Base-by-base conservation (phyloP, 53 echinoderm and acorn worm genomes). In the Apostichopus leukothele region DNA sequence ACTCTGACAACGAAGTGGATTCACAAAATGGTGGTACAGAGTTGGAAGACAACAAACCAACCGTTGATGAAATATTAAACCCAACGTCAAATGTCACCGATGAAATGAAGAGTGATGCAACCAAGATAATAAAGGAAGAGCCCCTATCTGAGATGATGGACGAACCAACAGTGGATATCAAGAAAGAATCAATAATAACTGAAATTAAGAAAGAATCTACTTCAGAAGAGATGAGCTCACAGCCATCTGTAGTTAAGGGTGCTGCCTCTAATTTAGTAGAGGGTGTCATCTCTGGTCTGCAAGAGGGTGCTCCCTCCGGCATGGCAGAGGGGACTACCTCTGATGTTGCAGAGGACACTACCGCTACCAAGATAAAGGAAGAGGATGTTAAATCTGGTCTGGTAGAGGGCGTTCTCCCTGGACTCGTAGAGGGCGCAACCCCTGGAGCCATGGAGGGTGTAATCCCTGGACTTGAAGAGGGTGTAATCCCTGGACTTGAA, bases 61-160 rank as follows among this genome's bases (percentile, higher is more conserved):
- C 67, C 60, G 78, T 89, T 50, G 92, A 86, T 39, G 89, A 73
- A 39, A 63, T 63, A 51, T 18, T 85, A 21, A 74, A 54, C 20
- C 60, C 75, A 16, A 6, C 20, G 20, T 71, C 1, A 1, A 9
- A 9, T 0, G 52, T 76, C 7, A 76, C 7, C 7, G 26, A 10
- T 9, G 77, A 76, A 27, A 14, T 18, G 0, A 76, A 51, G 50
- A 51, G 3, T 5, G 39, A 76, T 39, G 39, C 39, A 39, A 39
- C 39, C 39, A 39, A 39, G 39, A 3, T 39, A 3, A 39, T 39
- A 39, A 39, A 39, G 39, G 39, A 39, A 39, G 39, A 39, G 39
- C 39, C 39, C 3, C 39, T 39, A 39, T 39, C 39, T 39, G 39
- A 39, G 39, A 39, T 39, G 7, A 7, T 22, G 10, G 74, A 74